Percentiles rank a stretch among this genome's conserved stretches.
Conservation (phyloP, 2,113 vertebrate genomes). For the Psophia crepitans region DNA sequence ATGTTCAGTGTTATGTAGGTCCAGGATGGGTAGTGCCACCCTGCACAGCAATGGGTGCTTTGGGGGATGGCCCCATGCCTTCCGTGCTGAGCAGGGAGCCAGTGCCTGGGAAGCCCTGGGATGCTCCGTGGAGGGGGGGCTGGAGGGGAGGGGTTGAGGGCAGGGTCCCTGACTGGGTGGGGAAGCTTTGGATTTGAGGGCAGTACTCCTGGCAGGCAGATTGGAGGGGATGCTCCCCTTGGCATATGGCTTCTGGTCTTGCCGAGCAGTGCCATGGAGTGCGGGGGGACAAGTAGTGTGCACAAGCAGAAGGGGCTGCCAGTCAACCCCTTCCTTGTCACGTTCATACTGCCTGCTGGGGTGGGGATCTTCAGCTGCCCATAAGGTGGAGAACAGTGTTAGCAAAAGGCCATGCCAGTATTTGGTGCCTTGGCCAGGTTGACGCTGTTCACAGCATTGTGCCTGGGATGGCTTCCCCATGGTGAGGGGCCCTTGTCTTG, state of each 20-base stretch:
- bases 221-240: not conserved
- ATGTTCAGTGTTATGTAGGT: not conserved
- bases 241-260: not conserved
- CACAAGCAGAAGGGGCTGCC: slow-evolving; percentile 1
- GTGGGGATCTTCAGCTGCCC: slow-evolving; percentile 21
- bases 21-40: not conserved
- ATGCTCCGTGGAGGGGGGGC: slow-evolving; percentile 21
- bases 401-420: slow-evolving; percentile 21
- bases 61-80: not conserved
- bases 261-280: not conserved
- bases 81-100: not conserved
- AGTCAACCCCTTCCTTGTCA: slow-evolving; percentile 14
- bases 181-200: not conserved
- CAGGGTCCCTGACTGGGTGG: not conserved
- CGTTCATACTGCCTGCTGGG: not conserved
- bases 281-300: not conserved
- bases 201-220: not conserved
- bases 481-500: slow-evolving; percentile 18
- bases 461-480: slow-evolving; percentile 38
- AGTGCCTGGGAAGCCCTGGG: not conserved
- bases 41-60: not conserved
- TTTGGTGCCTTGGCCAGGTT: slow-evolving; percentile 4
- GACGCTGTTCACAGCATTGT: not conserved
- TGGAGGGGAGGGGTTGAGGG: slow-evolving; percentile 9
- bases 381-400: slow-evolving; percentile 34